A percentile compares a stretch with the other conserved stretches of the same genome.
Conservation (phyloP, 2,797 vertebrate species). For the Neosilurus mollespiculum region DNA sequence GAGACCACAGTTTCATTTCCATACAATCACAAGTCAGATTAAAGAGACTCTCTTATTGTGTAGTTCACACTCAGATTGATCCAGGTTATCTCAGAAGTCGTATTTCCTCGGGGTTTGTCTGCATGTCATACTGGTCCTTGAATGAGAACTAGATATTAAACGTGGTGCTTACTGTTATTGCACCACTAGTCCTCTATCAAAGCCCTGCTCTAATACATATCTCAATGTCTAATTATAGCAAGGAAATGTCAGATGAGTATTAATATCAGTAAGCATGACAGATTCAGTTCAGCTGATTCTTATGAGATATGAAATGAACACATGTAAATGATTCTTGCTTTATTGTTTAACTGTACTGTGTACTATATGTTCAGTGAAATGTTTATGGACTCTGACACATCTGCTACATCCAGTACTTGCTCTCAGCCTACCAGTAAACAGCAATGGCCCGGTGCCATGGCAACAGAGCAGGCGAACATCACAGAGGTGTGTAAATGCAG, state of each 20-base stretch:
- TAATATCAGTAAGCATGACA: neutral
- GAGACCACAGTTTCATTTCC: slow-evolving; percentile 18
- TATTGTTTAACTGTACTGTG: neutral
- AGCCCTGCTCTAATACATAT: neutral
- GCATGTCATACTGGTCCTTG: neutral
- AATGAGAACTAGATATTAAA: neutral
- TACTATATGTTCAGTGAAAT: neutral
- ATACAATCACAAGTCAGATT: slow-evolving; percentile 9
- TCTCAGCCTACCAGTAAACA: slow-evolving; percentile 41
- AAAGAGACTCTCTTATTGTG: slow-evolving; percentile 16
- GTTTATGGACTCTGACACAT: slow-evolving; percentile 47
- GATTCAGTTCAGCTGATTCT: neutral
- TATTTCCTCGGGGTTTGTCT: neutral
- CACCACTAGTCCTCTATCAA: neutral
- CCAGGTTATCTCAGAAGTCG: slow-evolving; percentile 6
- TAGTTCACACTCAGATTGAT: slow-evolving; percentile 3
- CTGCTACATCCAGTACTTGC: slow-evolving; percentile 35
- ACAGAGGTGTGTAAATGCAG: slow-evolving; percentile 50
- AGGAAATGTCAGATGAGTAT: neutral
- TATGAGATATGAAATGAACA: neutral
- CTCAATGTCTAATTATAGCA: slow-evolving; percentile 4
- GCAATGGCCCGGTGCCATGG: slow-evolving; percentile 49
- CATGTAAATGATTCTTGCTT: neutral
- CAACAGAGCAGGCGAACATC: slow-evolving; percentile 51
- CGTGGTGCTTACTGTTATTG: neutral